These are phyloP conservation scores for Acrocephalus arundinaceus DNA, from an alignment of 2,113 vertebrate genomes.

Conservation along the genomic window DNA sequence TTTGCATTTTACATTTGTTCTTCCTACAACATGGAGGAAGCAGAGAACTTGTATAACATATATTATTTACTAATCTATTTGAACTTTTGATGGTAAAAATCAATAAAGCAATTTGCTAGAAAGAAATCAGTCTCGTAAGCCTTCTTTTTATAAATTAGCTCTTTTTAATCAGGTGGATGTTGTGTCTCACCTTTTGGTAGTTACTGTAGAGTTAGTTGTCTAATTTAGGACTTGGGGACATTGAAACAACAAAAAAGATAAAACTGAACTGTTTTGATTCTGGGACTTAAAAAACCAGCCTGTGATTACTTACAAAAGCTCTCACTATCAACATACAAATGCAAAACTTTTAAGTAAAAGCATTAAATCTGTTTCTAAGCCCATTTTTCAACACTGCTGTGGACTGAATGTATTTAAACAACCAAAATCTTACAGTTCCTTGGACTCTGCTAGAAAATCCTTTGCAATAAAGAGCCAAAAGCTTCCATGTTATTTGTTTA, in stretches of 20 bases:
- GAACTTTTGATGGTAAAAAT: background rate
- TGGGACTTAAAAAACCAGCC: background rate
- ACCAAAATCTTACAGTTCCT: background rate
- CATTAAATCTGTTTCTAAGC: background rate
- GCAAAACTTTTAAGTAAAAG: background rate
- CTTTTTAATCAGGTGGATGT: background rate
- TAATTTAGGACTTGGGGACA: background rate
- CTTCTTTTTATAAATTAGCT: background rate
- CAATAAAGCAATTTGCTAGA: background rate
- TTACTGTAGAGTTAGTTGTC: background rate
- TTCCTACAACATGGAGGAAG: background rate
- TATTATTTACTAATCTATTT: background rate
- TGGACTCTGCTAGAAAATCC: background rate
- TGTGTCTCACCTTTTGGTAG: background rate
- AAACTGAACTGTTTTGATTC: background rate
- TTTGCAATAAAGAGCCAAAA: background rate
- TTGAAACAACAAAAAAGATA: background rate
- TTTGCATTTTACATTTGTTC: background rate
- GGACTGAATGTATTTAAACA: background rate
- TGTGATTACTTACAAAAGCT: background rate
- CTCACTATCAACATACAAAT: background rate
- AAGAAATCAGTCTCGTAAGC: background rate
- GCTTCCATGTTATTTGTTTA: background rate
- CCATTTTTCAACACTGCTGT: background rate
- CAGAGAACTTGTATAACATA: background rate